phyloP scores from a whole-genome alignment of 2,888 invertebrate genomes.

The Chymomyza caudatula region DNA sequence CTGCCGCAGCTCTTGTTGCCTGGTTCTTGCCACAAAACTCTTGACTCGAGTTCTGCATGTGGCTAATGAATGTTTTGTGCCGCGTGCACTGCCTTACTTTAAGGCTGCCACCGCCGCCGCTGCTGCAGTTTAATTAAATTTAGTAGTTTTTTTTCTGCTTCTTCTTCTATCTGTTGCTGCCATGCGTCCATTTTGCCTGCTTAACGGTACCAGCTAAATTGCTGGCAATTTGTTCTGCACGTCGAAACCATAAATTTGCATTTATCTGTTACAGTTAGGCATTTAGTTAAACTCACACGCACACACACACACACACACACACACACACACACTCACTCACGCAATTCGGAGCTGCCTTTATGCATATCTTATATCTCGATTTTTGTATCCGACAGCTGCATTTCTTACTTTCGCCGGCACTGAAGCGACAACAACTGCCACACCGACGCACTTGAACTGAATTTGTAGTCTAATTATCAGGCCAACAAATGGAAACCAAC shows the following conservation, averaged over 20 bases:
- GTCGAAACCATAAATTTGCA: slow-evolving; percentile 63
- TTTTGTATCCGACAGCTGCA: slow-evolving; percentile 8
- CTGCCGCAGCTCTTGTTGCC: background rate
- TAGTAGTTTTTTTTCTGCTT: slow-evolving; percentile 26
- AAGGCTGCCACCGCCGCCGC: slow-evolving; percentile 1
- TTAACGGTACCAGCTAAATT: slow-evolving; percentile 66
- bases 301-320: slow-evolving; percentile 17
- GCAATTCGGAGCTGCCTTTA: background rate
- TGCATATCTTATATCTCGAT: slow-evolving; percentile 3
- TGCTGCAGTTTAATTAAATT: slow-evolving; percentile 58
- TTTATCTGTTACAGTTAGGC: slow-evolving; percentile 65
- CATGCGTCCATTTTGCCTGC: slow-evolving; percentile 26
- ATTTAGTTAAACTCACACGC: slow-evolving; percentile 32
- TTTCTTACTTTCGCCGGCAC: slow-evolving; percentile 59
- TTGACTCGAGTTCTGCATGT: background rate
- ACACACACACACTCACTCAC: background rate
- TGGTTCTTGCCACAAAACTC: background rate
- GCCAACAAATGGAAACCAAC: slow-evolving; percentile 5
- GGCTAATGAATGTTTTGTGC: slow-evolving; percentile 53
- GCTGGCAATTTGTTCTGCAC: slow-evolving; percentile 64
- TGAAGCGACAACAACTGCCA: slow-evolving; percentile 45
- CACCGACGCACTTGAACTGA: background rate
- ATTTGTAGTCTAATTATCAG: slow-evolving; percentile 65
- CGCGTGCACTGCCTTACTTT: background rate
- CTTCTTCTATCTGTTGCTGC: slow-evolving; percentile 3